These are phyloP conservation scores for Malurus leucopterus DNA, from an alignment of 2,797 vertebrate species.

Conservation along the genomic window DNA sequence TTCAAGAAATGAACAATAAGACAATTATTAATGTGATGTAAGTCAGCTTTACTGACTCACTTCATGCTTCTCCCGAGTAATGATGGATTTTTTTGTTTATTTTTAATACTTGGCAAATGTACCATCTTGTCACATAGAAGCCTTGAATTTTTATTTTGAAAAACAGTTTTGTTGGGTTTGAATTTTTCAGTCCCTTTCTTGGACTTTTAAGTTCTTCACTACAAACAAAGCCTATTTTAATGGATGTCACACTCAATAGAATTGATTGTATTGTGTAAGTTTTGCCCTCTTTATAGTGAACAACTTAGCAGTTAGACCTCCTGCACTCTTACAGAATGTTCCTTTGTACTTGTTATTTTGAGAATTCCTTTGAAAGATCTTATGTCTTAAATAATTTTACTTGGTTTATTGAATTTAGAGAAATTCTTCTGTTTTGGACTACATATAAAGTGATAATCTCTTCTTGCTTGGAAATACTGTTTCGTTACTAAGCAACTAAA, in stretches of 20 bases:
- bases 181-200: background rate
- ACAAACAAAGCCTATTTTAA: background rate
- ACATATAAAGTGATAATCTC: background rate
- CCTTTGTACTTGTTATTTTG: background rate
- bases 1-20: background rate
- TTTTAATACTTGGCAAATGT: background rate
- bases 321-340: background rate
- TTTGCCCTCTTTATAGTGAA: background rate
- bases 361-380: conserved; percentile 1
- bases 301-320: background rate
- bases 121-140: background rate
- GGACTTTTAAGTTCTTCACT: background rate
- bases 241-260: background rate
- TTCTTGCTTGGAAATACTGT: background rate
- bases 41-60: background rate
- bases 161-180: background rate
- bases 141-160: background rate
- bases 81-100: background rate
- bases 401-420: conserved; percentile 29
- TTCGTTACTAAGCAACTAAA: background rate
- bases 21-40: background rate
- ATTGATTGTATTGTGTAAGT: background rate
- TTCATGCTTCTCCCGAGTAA: background rate
- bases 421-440: background rate
- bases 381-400: background rate